Evolutionary conservation across 2,888 invertebrate genomes (phyloP), one percentile per base, ranked within the genome.

Genomic region (Caradrina clavipalpis): DNA sequence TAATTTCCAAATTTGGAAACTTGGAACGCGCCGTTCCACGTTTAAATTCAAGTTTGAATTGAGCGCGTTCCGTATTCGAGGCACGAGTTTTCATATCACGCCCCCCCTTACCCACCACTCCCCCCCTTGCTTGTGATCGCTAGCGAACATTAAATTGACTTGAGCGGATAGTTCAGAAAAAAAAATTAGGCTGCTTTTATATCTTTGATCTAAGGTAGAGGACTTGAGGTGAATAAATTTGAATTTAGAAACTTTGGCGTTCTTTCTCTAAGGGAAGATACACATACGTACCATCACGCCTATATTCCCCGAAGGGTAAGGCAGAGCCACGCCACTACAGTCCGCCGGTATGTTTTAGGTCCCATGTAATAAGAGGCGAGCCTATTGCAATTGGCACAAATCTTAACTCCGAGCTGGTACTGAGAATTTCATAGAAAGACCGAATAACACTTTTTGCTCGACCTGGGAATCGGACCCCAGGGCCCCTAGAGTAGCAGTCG

Each of bases 21-120:
- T 95, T 94, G 91, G 91, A 90, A 90, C 91, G 88, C 89, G 84
- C 86, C 88, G 88, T 88, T 92, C 92, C 86, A 90, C 90, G 93
- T 95, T 94, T 92, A 93, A 94, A 94, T 95, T 93, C 92, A 93
- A 95, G 94, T 95, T 95, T 92, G 93, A 92, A 94, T 94, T 92
- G 94, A 91, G 90, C 90, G 88, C 88, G 92, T 89, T 93, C 89
- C 89, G 92, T 91, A 95, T 94, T 92, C 94, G 84, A 85, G 87
- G 91, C 94, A 93, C 94, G 95, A 92, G 92, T 92, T 94, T 93
- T 93, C 91, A 91, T 93, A 94, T 92, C 92, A 90, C 91, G 85
- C 88, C 87, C 87, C 81, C 84, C 85, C 79, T 80, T 66, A 73
- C 78, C 82, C 83, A 86, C 81, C 73, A 59, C 60, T 69, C 69